A percentile compares a stretch with the other conserved stretches of the same genome.
Conservation (phyloP, 2,797 vertebrate genomes). For the Pangasius larnaudii region DNA sequence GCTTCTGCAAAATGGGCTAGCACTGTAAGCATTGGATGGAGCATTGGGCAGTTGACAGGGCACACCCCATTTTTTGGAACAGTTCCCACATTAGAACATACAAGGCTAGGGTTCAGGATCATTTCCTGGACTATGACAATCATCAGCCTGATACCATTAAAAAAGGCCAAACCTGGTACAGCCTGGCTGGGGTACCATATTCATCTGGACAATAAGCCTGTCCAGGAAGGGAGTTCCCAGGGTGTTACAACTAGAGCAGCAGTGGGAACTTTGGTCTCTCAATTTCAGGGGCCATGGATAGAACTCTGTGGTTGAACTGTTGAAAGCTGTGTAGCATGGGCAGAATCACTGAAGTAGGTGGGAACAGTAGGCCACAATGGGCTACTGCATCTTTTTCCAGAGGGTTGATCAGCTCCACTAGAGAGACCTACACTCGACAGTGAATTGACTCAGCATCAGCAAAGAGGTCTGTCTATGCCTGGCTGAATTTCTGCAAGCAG, state of each 20-base stretch:
- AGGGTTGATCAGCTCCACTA: background rate
- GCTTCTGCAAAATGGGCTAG: background rate
- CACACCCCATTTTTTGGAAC: background rate
- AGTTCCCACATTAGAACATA: background rate
- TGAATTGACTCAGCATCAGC: background rate
- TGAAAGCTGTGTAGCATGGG: background rate
- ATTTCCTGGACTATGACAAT: background rate
- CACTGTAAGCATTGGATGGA: background rate
- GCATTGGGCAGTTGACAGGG: background rate
- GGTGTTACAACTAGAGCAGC: background rate
- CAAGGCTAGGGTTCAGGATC: background rate
- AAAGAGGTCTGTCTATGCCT: background rate
- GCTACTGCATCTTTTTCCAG: background rate
- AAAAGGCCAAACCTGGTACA: background rate
- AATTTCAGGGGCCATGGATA: background rate
- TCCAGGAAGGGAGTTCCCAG: background rate
- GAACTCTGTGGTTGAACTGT: background rate
- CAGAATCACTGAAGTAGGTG: background rate
- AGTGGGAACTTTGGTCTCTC: background rate
- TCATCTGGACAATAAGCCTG: background rate
- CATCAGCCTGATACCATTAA: background rate
- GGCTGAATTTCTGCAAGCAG: background rate
- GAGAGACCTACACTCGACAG: background rate
- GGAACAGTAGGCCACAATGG: background rate
- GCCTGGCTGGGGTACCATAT: background rate